Evolutionary conservation across 2,113 vertebrate genomes (phyloP), one percentile per base, ranked within the genome.

Genomic region (Psammodynastes pulverulentus): DNA sequence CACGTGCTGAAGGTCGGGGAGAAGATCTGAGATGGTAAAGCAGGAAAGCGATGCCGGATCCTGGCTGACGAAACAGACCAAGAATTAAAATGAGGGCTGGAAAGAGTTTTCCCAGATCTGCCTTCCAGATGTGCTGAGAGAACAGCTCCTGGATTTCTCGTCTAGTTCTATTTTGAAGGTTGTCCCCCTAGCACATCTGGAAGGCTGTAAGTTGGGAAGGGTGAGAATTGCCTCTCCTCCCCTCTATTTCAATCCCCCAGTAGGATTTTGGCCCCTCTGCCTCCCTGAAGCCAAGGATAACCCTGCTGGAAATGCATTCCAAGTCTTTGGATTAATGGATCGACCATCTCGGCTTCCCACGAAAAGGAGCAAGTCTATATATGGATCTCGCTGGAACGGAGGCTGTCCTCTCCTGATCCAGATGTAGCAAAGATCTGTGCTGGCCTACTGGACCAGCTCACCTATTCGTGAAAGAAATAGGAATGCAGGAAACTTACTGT

Each of bases 1-100:
- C 84, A 99, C 96, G 94, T 98, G 98, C 97, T 98, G 99, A 93
- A 99, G 97, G 95, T 99, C 98, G 0, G 98, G 99, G 39, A 98
- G 96, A 92, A 99, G 96, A 96, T 99, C 98, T 0, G 98, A 97
- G 97, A 99, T 97, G 95, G 97, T 96, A 90, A 98, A 97, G 91
- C 97, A 97, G 94, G 98, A 98, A 88, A 98, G 95, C 15, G 98
- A 94, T 7, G 97, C 89, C 0, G 99, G 98, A 95, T 99, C 99
- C 97, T 99, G 99, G 96, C 99, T 99, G 94, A 91, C 93, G 8
- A 94, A 89, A 96, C 39, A 96, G 52, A 51, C 90, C 26, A 92
- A 48, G 90, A 26, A 52, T 89, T 51, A 85, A 49, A n/a, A n/a
- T n/a, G n/a, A n/a, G n/a, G n/a, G n/a, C n/a, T n/a, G n/a, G n/a